A percentile compares a stretch with the other conserved stretches of the same genome.
Evolutionary conservation across 2,888 invertebrate species (phyloP).

Genomic region (Dolomedes plantarius): DNA sequence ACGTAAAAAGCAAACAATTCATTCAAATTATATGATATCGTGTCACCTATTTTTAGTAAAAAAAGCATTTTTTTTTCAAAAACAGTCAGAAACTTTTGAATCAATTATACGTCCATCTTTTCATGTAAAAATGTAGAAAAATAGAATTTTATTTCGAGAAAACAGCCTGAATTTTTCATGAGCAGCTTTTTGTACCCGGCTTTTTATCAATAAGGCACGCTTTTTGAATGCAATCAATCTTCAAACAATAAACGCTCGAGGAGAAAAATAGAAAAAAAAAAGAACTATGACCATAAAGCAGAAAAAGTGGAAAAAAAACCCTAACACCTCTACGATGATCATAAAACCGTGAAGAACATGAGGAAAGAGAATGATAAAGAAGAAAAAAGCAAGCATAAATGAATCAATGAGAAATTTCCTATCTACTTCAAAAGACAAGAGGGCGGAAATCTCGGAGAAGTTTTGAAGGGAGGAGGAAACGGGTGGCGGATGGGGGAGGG

Average conservation of each 20-base stretch:
- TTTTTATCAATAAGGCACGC: conserved; percentile 24
- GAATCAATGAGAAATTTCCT: conserved; percentile 46
- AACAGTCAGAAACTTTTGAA: background rate
- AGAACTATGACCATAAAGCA: background rate
- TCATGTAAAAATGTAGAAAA: background rate
- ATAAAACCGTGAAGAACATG: conserved; percentile 53
- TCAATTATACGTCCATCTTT: background rate
- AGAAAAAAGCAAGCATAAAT: conserved; percentile 29
- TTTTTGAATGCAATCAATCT: conserved; percentile 35
- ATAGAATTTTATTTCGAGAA: background rate
- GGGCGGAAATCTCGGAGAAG: conserved; percentile 13
- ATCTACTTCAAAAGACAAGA: conserved; percentile 20
- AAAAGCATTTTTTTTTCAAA: too few relatives aligned
- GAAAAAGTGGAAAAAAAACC: background rate
- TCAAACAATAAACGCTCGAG: background rate
- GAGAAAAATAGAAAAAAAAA: background rate
- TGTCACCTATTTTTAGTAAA: too few relatives aligned
- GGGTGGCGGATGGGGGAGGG: background rate
- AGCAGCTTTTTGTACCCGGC: background rate
- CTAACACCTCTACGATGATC: conserved; percentile 41
- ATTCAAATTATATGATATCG: too few relatives aligned
- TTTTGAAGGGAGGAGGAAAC: background rate
- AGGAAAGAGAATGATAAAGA: conserved; percentile 13
- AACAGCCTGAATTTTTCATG: conserved; percentile 7
- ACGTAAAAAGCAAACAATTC: too few relatives aligned